Base-by-base conservation (phyloP, 2,888 invertebrate genomes). In the Drosophila ezoana region DNA sequence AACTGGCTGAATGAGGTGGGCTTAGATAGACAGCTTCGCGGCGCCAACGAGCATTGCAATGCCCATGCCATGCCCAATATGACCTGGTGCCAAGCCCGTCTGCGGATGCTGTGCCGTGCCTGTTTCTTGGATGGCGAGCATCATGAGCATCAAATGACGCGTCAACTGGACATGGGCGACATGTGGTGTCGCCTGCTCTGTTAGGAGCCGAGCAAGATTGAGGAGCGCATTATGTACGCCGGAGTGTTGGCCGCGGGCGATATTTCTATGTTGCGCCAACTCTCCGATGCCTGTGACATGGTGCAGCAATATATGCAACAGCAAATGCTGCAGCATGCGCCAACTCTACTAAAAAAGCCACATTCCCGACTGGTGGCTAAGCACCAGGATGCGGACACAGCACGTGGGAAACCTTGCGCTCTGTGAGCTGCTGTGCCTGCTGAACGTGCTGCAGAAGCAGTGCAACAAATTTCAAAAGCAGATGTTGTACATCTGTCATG, bases 1-100 rank as follows among this genome's bases (percentile, higher is more conserved):
- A 28, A 53, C 16, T 69, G 73, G 70, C 2, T 62, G 1, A 38
- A 56, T 8, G 40, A 40, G 2, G 2, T 53, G 8, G 45, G 41
- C 13, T 35, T 59, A 2, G 43, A 1, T 23, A 23, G 23, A 23
- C 23, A 23, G 1, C 32, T 65, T 6, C 66, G 62, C 41, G 54
- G 61, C 52, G 14, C n/a, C n/a, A 4, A 62, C 63, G 47, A 86
- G 81, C 18, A 95, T 95, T 91, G 95, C 95, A 90, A 95, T 95
- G 91, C 94, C 94, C 91, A 94, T 94, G 14, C 72, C 95, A 95
- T 90, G 95, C 95, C 74, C 54, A 93, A 95, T 84, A 94, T 95
- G 23, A 92, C 95, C 66, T 96, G 95, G 95, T 96, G 96, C 91
- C 94, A 94, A 81, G 94, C 94, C 62, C 95, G 95, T 90, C 93